phyloP scores from a whole-genome alignment of 2,888 invertebrate species.

The Mycalesis mineus region DNA sequence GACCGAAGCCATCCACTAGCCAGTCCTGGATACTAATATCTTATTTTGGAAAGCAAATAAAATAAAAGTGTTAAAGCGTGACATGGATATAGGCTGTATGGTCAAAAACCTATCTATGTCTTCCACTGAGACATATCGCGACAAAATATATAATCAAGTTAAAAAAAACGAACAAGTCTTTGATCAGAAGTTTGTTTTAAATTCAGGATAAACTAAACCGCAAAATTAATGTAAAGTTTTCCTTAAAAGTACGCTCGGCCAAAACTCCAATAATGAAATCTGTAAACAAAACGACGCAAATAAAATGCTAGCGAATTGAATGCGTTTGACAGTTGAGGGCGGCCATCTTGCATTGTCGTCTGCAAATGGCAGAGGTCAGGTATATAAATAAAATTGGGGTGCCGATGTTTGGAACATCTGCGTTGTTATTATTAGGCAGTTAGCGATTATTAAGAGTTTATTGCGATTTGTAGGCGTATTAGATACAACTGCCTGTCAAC shows the following conservation, averaged over 20 bases:
- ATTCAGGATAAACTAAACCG: too few species aligned
- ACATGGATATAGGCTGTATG: too few species aligned
- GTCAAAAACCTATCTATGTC: too few species aligned
- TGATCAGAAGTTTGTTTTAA: too few species aligned
- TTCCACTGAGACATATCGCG: too few species aligned
- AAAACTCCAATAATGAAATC: slow-evolving; percentile 41
- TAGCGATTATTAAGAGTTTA: neutral
- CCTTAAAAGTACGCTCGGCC: neutral
- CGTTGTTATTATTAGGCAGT: slow-evolving; percentile 13
- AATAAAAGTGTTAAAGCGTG: too few species aligned
- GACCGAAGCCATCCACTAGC: too few species aligned
- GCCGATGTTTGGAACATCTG: slow-evolving; percentile 34
- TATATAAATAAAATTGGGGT: slow-evolving; percentile 20
- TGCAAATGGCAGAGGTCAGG: slow-evolving; percentile 51
- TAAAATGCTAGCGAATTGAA: slow-evolving; percentile 51
- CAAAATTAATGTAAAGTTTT: too few species aligned
- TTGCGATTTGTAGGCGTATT: neutral
- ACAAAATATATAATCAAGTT: too few species aligned
- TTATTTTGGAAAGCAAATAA: too few species aligned
- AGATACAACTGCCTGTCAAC: neutral
- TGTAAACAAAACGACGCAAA: slow-evolving; percentile 29
- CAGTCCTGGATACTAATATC: too few species aligned
- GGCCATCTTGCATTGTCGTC: slow-evolving; percentile 57
- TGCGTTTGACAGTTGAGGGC: slow-evolving; percentile 60
- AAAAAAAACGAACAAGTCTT: too few species aligned